A percentile compares a stretch with the other conserved stretches of the same genome.
These are phyloP conservation scores for Poicephalus gulielmi DNA, from an alignment of 2,113 vertebrate genomes.

Conservation along the genomic window DNA sequence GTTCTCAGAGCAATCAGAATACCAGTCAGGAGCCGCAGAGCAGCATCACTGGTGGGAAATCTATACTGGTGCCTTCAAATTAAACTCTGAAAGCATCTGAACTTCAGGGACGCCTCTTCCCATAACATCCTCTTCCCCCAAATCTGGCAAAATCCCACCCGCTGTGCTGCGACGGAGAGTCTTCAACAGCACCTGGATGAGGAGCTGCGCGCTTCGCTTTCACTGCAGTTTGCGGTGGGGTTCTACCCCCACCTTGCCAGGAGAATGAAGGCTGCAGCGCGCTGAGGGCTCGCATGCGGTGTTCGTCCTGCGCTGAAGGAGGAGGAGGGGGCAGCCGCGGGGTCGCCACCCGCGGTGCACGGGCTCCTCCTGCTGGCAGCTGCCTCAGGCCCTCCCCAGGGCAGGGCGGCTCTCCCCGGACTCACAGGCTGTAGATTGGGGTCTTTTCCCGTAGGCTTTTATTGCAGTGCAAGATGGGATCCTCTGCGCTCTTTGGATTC, in stretches of 20 bases:
- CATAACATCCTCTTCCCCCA: too few species aligned
- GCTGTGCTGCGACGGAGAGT: fast-evolving
- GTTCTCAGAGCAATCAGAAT: not conserved
- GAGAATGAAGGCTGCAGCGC: fast-evolving
- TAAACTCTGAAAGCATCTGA: not conserved
- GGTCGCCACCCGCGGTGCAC: not conserved
- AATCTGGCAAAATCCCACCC: not conserved
- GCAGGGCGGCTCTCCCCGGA: not conserved
- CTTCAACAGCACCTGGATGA: not conserved
- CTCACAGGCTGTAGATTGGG: too few species aligned
- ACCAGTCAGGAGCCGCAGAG: not conserved
- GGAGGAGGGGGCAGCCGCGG: not conserved
- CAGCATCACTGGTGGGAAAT: not conserved
- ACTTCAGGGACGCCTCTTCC: not conserved
- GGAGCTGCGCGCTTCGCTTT: fast-evolving
- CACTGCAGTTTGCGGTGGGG: fast-evolving
- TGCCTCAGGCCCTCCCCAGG: too few species aligned
- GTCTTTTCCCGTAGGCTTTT: not conserved
- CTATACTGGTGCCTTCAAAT: not conserved
- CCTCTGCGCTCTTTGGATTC: not conserved
- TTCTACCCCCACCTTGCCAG: fast-evolving
- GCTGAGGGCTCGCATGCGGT: fast-evolving
- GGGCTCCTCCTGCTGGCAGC: conserved; percentile 32
- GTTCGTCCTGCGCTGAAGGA: fast-evolving
- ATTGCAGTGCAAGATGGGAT: not conserved